Evolutionary conservation across 2,113 vertebrate genomes (phyloP).

Genomic region (Micromys minutus): DNA sequence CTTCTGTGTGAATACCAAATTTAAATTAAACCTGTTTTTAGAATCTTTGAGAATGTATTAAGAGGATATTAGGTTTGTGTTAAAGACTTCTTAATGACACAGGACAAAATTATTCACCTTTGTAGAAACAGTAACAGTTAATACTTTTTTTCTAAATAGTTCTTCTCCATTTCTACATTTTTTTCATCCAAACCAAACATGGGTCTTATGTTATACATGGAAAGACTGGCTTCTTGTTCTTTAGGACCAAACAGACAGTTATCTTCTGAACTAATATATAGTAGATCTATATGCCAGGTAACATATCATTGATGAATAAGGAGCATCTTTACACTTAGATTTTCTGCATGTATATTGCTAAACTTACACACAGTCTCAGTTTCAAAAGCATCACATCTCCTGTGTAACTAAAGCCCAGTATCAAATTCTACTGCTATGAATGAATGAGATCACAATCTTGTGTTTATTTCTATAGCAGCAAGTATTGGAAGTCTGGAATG

Average conservation of each 20-base stretch:
- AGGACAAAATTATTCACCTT: not conserved
- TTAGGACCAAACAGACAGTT: not conserved
- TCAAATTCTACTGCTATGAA: constrained; percentile 11
- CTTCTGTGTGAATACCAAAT: not conserved
- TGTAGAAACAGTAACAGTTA: not conserved
- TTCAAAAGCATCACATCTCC: constrained; percentile 42
- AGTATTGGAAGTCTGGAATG: constrained; percentile 56
- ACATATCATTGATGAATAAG: not conserved
- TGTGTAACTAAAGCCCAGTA: constrained; percentile 6
- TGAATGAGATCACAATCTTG: not conserved
- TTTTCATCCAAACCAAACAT: not conserved
- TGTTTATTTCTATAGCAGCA: constrained; percentile 30
- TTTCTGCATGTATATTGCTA: constrained; percentile 23
- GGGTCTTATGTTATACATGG: constrained; percentile 5
- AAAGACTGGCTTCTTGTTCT: not conserved
- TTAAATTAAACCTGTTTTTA: not conserved
- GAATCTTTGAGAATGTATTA: not conserved
- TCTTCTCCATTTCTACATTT: not conserved
- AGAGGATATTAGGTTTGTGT: not conserved
- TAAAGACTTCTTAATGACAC: not conserved
- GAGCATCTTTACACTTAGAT: constrained; percentile 24
- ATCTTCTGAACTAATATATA: not conserved
- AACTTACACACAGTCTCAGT: not conserved
- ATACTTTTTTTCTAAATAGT: constrained; percentile 38
- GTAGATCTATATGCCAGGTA: not conserved